Base-by-base conservation (phyloP, 1,140 invertebrate genomes). In the Lepidurus apus region DNA sequence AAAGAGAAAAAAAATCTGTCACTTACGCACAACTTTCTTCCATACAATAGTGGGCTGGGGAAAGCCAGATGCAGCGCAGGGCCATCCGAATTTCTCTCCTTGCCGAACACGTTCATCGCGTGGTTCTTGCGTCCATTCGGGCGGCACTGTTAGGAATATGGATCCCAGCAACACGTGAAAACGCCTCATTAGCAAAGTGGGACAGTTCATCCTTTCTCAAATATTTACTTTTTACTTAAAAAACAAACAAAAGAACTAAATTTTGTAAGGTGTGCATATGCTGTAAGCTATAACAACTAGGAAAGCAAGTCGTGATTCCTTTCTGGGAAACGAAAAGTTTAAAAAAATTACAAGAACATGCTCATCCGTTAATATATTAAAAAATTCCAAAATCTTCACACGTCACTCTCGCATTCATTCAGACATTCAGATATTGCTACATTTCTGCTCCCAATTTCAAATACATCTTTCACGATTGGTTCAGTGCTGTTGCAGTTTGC, bases 11-110 rank as follows among this genome's bases (percentile, higher is more conserved):
- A 17, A 21, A 45, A 74, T 44, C 34, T 77, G 73, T 1, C 17
- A 77, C 73, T 82, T 82, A 84, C 84, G 82, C 47, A 82, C 80
- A 34, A 82, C 81, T 82, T 88, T 88, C 76, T 87, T 88, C 89
- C 89, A 90, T 17, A 84, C 85, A 11, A 88, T 84, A 8, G 82
- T 83, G 2, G 89, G 88, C 21, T 83, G 82, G 0, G 89, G 89
- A 77, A 87, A 88, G 4, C 88, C 89, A 45, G 85, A 85, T 1
- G 88, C 87, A 80, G 86, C 84, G 79, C 88, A 89, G 80, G 87
- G 84, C 17, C 88, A 81, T 7, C 83, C 77, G 0, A 86, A 84
- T 21, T 83, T 82, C 21, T 86, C 81, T 42, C 85, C 84, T 1
- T 87, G 81, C 8, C 88, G 85, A 1, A 87, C 86, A 80, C 84